phyloP scores from a whole-genome alignment of 64 coral and sea anemone species.

The Porites australiensis region DNA sequence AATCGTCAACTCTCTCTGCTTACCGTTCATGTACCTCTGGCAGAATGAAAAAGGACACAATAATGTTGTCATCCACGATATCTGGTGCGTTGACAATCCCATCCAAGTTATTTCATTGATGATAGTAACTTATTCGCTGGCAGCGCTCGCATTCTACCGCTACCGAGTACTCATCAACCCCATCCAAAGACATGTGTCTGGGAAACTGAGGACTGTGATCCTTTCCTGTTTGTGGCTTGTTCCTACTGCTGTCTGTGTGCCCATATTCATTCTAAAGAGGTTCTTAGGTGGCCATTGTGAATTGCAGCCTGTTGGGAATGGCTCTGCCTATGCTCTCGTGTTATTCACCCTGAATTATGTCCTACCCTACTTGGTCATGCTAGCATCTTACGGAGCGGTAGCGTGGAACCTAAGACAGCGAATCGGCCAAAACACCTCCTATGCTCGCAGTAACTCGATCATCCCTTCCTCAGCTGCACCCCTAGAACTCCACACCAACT shows the following conservation, averaged over 20 bases:
- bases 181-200: background rate
- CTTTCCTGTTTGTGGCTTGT: conserved; percentile 34
- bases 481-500: background rate
- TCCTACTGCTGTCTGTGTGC: background rate
- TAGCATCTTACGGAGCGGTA: conserved; percentile 51
- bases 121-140: conserved; percentile 40
- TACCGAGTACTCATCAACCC: conserved; percentile 45
- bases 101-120: background rate
- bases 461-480: background rate
- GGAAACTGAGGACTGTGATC: background rate
- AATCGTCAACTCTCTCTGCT: conserved; percentile 13
- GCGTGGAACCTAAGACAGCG: background rate
- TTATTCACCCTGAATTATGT: conserved; percentile 26
- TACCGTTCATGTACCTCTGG: background rate
- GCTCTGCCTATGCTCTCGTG: background rate
- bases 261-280: background rate
- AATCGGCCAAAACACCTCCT: background rate
- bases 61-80: background rate
- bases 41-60: background rate
- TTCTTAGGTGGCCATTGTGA: background rate
- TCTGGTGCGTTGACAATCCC: conserved; percentile 22
- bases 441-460: background rate
- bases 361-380: conserved; percentile 35
- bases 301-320: background rate
- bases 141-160: conserved; percentile 65